phyloP scores from a whole-genome alignment of 2,113 vertebrate species.

The Geococcyx californianus region DNA sequence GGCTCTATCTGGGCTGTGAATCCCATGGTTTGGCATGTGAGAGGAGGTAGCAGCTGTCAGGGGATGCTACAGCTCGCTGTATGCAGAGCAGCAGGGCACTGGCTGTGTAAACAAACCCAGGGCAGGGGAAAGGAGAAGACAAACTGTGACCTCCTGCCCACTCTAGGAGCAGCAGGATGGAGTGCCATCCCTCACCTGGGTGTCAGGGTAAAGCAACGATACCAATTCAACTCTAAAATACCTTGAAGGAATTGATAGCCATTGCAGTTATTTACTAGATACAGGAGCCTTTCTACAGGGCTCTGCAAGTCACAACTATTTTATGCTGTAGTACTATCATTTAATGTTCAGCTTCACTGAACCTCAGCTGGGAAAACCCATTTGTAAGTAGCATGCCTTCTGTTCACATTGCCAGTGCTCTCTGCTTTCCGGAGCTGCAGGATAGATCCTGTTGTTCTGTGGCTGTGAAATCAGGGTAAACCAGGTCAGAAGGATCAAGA shows the following conservation, averaged over 20 bases:
- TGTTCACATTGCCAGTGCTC: background rate
- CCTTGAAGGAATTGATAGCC: background rate
- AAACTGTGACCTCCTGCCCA: background rate
- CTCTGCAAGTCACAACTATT: background rate
- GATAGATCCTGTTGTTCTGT: background rate
- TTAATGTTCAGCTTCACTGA: constrained; percentile 60
- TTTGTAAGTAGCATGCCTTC: constrained; percentile 43
- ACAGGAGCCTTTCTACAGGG: background rate
- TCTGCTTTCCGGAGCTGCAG: constrained; percentile 9
- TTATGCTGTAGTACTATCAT: constrained; percentile 53
- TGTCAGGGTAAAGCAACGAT: fast-evolving
- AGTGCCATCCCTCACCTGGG: background rate
- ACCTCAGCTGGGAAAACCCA: constrained; percentile 51
- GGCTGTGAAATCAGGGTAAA: constrained; percentile 14
- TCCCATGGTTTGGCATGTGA: background rate
- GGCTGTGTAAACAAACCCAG: background rate
- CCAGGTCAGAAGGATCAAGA: background rate
- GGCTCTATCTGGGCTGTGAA: fast-evolving
- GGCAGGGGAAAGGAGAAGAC: background rate
- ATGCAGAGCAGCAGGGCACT: background rate
- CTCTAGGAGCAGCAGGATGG: background rate
- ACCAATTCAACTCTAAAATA: background rate
- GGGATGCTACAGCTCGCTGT: background rate
- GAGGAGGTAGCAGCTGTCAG: background rate
- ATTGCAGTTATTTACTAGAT: background rate